phyloP scores from a whole-genome alignment of 2,888 invertebrate genomes.

The Unio delphinus region DNA sequence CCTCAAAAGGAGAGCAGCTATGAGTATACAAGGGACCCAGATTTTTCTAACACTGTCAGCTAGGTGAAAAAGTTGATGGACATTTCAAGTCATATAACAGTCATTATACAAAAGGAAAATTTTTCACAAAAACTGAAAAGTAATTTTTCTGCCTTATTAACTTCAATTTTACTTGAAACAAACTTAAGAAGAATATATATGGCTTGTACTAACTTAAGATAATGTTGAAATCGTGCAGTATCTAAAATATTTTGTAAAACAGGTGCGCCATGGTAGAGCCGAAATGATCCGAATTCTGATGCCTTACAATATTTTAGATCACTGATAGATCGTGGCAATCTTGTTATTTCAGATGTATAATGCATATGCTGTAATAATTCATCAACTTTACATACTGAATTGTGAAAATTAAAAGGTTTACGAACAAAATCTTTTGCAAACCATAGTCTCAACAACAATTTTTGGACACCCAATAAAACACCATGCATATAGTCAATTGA shows the following conservation, averaged over 20 bases:
- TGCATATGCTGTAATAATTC: neutral
- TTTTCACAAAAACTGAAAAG: neutral
- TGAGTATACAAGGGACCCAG: conserved; percentile 19
- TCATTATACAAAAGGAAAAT: conserved; percentile 1
- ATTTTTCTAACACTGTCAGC: conserved; percentile 12
- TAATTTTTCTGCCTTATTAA: too few species aligned
- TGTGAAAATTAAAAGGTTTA: neutral
- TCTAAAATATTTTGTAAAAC: conserved; percentile 3
- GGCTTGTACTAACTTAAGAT: neutral
- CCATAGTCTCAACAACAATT: conserved; percentile 12
- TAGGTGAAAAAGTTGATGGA: conserved; percentile 16
- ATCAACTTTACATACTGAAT: conserved; percentile 1
- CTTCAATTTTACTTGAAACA: neutral
- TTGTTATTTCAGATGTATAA: conserved; percentile 3
- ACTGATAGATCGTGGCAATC: conserved; percentile 6
- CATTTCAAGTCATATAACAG: conserved; percentile 11
- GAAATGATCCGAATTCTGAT: conserved; percentile 7
- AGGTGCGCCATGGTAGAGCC: conserved; percentile 2
- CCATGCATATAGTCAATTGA: conserved; percentile 23
- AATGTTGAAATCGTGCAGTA: conserved; percentile 2
- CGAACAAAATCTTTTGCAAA: conserved; percentile 3
- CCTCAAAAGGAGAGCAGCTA: conserved; percentile 16
- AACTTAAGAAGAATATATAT: conserved; percentile 1
- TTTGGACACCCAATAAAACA: conserved; percentile 12
- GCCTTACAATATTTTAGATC: conserved; percentile 12